Evolutionary conservation across 2,888 invertebrate genomes (phyloP).

Genomic region (Drosophila acutilabella): DNA sequence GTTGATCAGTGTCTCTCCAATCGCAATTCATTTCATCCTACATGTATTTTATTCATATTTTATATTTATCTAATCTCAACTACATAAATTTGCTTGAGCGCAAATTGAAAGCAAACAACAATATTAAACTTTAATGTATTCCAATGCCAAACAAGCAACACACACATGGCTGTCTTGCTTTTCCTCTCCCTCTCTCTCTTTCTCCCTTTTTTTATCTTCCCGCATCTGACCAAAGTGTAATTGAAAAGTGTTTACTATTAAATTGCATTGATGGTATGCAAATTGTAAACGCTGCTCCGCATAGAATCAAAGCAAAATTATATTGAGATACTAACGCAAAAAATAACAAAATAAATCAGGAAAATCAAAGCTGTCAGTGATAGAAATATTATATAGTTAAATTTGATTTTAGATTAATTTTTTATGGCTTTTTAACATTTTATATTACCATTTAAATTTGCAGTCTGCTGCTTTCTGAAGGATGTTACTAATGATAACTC

Average conservation of each 20-base stretch:
- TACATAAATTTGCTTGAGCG: slow-evolving; percentile 53
- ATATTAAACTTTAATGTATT: slow-evolving; percentile 52
- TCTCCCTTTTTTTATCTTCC: slow-evolving; percentile 17
- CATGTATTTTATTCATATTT: background rate
- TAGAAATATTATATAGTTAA: background rate
- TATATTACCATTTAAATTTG: no score
- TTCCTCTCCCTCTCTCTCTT: background rate
- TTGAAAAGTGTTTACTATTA: slow-evolving; percentile 63
- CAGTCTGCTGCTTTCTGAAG: no score
- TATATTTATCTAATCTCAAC: slow-evolving; percentile 22
- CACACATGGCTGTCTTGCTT: background rate
- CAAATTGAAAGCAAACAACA: slow-evolving; percentile 72
- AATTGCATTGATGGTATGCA: slow-evolving; percentile 51
- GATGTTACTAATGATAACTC: no score
- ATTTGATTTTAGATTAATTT: background rate
- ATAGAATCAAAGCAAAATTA: slow-evolving; percentile 43
- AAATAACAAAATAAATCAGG: background rate
- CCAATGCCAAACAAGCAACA: slow-evolving; percentile 7
- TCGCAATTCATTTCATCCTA: no score
- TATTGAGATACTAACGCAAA: background rate
- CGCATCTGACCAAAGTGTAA: slow-evolving; percentile 37
- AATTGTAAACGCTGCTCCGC: slow-evolving; percentile 50
- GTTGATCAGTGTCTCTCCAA: no score
- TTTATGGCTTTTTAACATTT: background rate
- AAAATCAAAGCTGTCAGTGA: background rate